Conservation (phyloP, 2,797 vertebrate species). For the Podarcis lilfordi region DNA sequence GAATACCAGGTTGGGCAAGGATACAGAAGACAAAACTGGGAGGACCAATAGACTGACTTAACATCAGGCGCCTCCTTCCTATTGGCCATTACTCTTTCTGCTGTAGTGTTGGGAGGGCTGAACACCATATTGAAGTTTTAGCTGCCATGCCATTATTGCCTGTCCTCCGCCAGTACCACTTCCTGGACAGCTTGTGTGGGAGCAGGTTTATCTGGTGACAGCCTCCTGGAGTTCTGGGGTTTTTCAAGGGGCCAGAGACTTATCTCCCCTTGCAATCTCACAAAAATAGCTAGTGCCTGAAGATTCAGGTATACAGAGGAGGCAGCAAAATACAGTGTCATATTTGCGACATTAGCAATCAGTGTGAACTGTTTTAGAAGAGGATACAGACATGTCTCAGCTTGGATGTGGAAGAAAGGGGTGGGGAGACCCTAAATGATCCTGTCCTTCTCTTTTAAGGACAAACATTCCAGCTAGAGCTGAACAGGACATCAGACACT, state of each 20-base stretch:
- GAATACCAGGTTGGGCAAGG: background rate
- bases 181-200: background rate
- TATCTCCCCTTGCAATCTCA: too few relatives aligned
- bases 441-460: background rate
- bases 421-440: background rate
- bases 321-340: too few relatives aligned
- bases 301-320: background rate
- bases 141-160: background rate
- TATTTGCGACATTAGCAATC: background rate
- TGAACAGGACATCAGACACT: background rate
- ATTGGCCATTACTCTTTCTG: background rate
- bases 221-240: background rate
- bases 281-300: background rate
- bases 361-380: background rate
- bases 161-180: background rate
- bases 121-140: background rate
- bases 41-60: background rate
- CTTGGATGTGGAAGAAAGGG: background rate
- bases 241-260: background rate
- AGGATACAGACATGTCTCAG: background rate
- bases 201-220: background rate
- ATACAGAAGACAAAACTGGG: background rate
- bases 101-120: background rate
- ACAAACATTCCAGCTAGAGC: background rate
- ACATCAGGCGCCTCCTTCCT: background rate